Evolutionary conservation across 2,888 invertebrate species (phyloP).

Genomic region (Amitus sp.): DNA sequence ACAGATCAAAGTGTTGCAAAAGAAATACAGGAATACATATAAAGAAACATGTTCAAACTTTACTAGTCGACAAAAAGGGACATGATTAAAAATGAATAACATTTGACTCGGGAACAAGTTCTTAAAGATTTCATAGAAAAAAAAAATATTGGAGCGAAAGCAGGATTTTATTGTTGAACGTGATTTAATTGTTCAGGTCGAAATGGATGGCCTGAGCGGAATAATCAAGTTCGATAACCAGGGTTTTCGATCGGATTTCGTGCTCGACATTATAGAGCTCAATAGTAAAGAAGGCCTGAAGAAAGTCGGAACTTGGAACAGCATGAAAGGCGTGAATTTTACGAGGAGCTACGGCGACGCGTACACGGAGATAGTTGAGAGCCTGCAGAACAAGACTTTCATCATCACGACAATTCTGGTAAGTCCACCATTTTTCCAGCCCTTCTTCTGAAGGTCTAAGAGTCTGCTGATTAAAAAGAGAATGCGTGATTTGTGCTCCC

Average conservation of each 20-base stretch:
- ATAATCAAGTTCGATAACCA: constrained; percentile 93
- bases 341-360: constrained; percentile 87
- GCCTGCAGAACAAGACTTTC: constrained; percentile 90
- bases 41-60: too few relatives aligned
- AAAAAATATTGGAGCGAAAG: not conserved
- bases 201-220: constrained; percentile 93
- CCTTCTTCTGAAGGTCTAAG: too few relatives aligned
- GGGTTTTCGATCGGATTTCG: constrained; percentile 92
- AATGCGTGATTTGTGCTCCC: too few relatives aligned
- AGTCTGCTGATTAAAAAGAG: too few relatives aligned
- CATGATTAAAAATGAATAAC: not conserved
- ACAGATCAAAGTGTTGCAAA: too few relatives aligned
- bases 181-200: constrained; percentile 71
- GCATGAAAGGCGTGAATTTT: constrained; percentile 87
- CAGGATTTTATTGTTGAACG: not conserved
- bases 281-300: constrained; percentile 81
- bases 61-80: too few relatives aligned
- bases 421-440: constrained; percentile 61
- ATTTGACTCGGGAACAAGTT: not conserved
- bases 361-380: constrained; percentile 88
- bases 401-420: constrained; percentile 92
- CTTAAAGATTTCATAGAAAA: too few relatives aligned
- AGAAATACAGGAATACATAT: too few relatives aligned
- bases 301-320: constrained; percentile 90
- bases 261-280: constrained; percentile 90